A percentile compares a stretch with the other conserved stretches of the same genome.
phyloP scores from a whole-genome alignment of 92 coral and sea anemone genomes.

The Desmophyllum pertusum region DNA sequence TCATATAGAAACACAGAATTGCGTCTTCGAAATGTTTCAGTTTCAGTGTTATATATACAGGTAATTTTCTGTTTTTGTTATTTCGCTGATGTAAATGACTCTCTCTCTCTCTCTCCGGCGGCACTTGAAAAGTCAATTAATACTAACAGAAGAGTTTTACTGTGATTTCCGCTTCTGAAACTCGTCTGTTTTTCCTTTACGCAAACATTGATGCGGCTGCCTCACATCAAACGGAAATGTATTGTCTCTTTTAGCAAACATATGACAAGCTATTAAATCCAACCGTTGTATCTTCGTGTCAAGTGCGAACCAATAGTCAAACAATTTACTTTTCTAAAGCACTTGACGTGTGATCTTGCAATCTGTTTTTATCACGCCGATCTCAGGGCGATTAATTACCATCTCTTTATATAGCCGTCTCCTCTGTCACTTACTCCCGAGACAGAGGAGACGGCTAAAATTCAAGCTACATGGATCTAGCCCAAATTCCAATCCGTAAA shows the following conservation, averaged over 20 bases:
- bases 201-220: too few relatives aligned
- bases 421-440: too few relatives aligned
- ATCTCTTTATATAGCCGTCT: slow-evolving; percentile 1
- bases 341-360: neutral
- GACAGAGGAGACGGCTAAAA: too few relatives aligned
- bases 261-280: neutral
- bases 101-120: too few relatives aligned
- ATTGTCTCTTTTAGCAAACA: neutral
- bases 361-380: neutral
- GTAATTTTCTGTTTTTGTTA: too few relatives aligned
- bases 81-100: too few relatives aligned
- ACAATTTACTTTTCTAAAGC: neutral
- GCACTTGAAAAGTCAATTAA: neutral
- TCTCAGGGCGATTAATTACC: neutral
- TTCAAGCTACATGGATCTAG: too few relatives aligned
- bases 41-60: too few relatives aligned
- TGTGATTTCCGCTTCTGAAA: neutral
- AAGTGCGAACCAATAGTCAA: neutral
- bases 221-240: neutral
- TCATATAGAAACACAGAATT: neutral
- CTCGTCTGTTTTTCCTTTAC: neutral
- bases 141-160: neutral
- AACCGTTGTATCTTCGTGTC: neutral
- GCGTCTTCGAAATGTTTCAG: neutral
- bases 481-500: too few relatives aligned